phyloP scores from a whole-genome alignment of 2,113 vertebrate genomes.

The Archilochus colubris region DNA sequence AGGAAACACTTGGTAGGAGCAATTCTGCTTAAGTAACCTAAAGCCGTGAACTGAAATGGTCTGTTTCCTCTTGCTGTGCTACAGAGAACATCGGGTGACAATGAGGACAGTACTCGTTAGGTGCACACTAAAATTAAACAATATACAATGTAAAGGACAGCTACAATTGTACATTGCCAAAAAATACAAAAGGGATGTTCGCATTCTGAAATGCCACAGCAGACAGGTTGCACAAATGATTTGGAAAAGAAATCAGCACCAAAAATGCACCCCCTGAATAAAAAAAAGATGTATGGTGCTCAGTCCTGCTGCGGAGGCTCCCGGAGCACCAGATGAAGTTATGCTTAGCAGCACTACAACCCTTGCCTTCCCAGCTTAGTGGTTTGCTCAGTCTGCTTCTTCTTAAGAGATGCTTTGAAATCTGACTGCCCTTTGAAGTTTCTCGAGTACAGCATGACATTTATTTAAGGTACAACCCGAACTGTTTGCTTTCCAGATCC shows the following conservation, averaged over 20 bases:
- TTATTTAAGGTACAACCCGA: conserved; percentile 58
- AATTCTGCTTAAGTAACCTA: conserved; percentile 24
- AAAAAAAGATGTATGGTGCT: background rate
- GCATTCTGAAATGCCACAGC: background rate
- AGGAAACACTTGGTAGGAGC: conserved; percentile 22
- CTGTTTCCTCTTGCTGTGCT: conserved; percentile 3
- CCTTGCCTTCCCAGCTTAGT: conserved; percentile 26
- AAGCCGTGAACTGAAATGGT: background rate
- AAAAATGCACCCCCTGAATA: background rate
- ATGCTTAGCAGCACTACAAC: conserved; percentile 29
- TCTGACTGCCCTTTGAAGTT: conserved; percentile 63
- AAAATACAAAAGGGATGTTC: background rate
- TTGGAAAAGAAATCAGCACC: background rate
- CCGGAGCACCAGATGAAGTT: conserved; percentile 39
- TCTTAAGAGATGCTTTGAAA: conserved; percentile 65
- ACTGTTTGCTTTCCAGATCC: conserved; percentile 21
- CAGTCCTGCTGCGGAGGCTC: background rate
- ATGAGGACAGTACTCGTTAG: background rate
- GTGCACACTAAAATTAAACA: background rate
- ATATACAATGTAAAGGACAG: background rate
- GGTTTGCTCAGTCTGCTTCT: conserved; percentile 65
- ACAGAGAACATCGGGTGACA: background rate
- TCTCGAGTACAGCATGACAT: conserved; percentile 48
- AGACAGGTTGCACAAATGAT: background rate
- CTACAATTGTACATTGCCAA: background rate